phyloP scores from a whole-genome alignment of 2,888 invertebrate genomes.

The Isotomurus palustris region DNA sequence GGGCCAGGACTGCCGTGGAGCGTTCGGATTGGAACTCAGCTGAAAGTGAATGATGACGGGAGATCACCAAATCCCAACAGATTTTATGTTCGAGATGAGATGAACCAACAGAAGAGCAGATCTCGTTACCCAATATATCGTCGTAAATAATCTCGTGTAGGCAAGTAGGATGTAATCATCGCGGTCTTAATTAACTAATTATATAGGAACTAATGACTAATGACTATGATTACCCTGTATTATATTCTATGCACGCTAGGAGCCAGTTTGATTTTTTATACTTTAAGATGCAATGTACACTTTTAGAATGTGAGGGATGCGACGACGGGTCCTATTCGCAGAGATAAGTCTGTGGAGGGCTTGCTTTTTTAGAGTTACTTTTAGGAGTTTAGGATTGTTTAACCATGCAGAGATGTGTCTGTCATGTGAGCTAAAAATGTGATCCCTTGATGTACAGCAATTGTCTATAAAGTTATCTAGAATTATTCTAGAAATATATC shows the following conservation, averaged over 20 bases:
- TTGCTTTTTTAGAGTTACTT: too few species aligned
- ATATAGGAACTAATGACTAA: neutral
- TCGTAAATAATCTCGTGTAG: conserved; percentile 3
- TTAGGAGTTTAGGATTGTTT: too few species aligned
- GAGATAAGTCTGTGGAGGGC: too few species aligned
- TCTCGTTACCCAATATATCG: conserved; percentile 18
- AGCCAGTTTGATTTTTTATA: neutral
- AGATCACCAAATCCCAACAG: conserved; percentile 35
- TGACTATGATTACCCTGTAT: neutral
- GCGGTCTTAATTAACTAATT: neutral
- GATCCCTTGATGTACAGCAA: too few species aligned
- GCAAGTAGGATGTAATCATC: neutral
- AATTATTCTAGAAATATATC: too few species aligned
- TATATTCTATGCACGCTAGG: neutral
- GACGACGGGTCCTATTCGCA: too few species aligned
- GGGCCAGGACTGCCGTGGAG: conserved; percentile 34
- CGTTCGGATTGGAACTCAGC: conserved; percentile 42
- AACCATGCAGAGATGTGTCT: too few species aligned
- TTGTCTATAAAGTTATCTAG: too few species aligned
- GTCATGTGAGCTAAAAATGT: too few species aligned
- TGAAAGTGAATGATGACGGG: conserved; percentile 45
- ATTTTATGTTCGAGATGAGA: conserved; percentile 42
- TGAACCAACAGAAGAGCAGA: conserved; percentile 21
- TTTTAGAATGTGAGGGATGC: neutral
- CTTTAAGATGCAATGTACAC: neutral